Evolutionary conservation across 2,888 invertebrate species (phyloP), one percentile per base, ranked within the genome.

Genomic region (Stictocephala bisonia): DNA sequence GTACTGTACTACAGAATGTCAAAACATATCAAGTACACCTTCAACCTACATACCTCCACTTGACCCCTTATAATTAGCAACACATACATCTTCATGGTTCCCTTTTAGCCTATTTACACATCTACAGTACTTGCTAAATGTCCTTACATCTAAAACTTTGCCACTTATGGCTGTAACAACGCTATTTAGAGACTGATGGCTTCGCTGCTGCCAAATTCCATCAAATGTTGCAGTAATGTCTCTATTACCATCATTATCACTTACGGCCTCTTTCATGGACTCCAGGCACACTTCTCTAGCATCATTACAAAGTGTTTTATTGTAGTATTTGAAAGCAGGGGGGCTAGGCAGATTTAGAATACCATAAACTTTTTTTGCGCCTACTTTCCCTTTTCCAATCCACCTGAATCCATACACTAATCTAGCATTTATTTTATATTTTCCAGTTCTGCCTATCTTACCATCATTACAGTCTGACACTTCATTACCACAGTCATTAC

Each of bases 41-140:
- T 56, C 56, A 18, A 56, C 56, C 26, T 56, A 22, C 26, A 56
- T 56, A 22, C 56, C 56, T 56, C 56, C 56, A 56, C 56, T n/a
- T n/a, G n/a, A n/a, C n/a, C n/a, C 29, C 26, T 56, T 22, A 56
- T 56, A 56, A 9, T 56, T 56, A 4, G 56, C 24, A 24, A 3
- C 26, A 56, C 24, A 56, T 1, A 24, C 1, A 56, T 9, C 24
- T 56, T 56, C 24, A 56, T 56, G 56, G 24, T n/a, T n/a, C n/a
- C n/a, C n/a, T n/a, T 56, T 56, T 29, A 31, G 35, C 20, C 3
- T 60, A 35, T 29, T 35, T 35, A 31, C 31, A 60, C 31, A 60
- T 60, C 60, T 60, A 60, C 60, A 29, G 35, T 60, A 35, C 31
- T 60, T 60, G 31, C 31, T 15, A 29, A 9, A 60, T n/a, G 31